These are phyloP conservation scores for Myotis pilosus DNA, from an alignment of 2,797 vertebrate species.

Conservation along the genomic window DNA sequence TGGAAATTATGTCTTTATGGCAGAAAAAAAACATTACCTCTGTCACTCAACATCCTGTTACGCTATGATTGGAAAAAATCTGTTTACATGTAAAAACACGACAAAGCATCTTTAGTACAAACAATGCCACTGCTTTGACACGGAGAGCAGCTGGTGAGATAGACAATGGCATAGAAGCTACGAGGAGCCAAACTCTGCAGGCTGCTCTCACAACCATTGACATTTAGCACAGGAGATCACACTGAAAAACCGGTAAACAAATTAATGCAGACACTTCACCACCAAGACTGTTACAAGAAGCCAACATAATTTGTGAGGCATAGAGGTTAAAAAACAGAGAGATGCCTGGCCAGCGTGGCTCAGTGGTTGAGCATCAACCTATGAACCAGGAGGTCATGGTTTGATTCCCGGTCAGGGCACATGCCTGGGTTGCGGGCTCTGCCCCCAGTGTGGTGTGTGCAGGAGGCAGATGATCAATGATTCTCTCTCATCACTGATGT, in stretches of 20 bases:
- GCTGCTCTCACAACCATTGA: constrained; percentile 41
- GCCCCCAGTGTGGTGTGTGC: too few relatives aligned
- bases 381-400: too few relatives aligned
- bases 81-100: constrained; percentile 75
- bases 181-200: constrained; percentile 33
- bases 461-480: too few relatives aligned
- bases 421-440: too few relatives aligned
- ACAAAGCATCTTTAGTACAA: constrained; percentile 73
- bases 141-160: constrained; percentile 66
- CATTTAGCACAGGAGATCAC: constrained; percentile 50
- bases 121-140: constrained; percentile 66
- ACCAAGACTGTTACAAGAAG: background rate
- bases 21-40: constrained; percentile 69
- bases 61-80: constrained; percentile 75
- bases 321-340: background rate
- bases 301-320: constrained; percentile 44
- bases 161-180: constrained; percentile 59
- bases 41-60: constrained; percentile 73
- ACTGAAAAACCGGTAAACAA: constrained; percentile 64
- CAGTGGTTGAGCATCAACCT: too few relatives aligned
- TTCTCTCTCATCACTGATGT: too few relatives aligned
- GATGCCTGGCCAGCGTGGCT: too few relatives aligned
- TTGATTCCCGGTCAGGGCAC: too few relatives aligned
- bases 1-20: constrained; percentile 70
- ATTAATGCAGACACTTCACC: constrained; percentile 57